Conservation (phyloP, 2,888 invertebrate species). For the Heliconius sara region DNA sequence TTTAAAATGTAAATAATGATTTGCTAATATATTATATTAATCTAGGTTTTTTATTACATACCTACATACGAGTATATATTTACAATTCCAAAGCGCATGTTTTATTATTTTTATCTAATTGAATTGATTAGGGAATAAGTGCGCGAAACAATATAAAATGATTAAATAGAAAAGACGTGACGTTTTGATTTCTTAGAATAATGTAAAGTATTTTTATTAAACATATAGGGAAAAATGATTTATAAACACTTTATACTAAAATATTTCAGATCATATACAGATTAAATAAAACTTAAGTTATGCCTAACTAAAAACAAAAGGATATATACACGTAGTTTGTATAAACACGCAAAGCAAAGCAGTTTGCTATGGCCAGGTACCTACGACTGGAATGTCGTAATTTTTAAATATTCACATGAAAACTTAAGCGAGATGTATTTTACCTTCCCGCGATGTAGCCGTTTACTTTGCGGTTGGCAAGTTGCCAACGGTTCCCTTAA, state of each 20-base stretch:
- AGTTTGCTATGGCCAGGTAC: not conserved
- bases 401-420: slow-evolving; percentile 3
- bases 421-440: slow-evolving; percentile 29
- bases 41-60: not conserved
- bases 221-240: not conserved
- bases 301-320: not conserved
- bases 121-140: not conserved
- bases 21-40: not conserved
- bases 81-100: not conserved
- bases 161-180: not conserved
- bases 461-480: slow-evolving; percentile 44
- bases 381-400: not conserved
- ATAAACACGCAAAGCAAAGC: too few relatives aligned
- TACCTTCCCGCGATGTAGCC: slow-evolving; percentile 25
- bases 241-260: not conserved
- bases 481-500: slow-evolving; percentile 46
- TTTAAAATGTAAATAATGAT: not conserved
- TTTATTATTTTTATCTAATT: not conserved
- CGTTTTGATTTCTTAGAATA: not conserved
- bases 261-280: not conserved
- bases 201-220: not conserved
- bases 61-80: not conserved
- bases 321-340: too few relatives aligned
- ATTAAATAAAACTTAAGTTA: not conserved
- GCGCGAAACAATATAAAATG: not conserved